A percentile compares a stretch with the other conserved stretches of the same genome.
phyloP scores from a whole-genome alignment of 2,113 vertebrate genomes.

The Probosciger aterrimus region DNA sequence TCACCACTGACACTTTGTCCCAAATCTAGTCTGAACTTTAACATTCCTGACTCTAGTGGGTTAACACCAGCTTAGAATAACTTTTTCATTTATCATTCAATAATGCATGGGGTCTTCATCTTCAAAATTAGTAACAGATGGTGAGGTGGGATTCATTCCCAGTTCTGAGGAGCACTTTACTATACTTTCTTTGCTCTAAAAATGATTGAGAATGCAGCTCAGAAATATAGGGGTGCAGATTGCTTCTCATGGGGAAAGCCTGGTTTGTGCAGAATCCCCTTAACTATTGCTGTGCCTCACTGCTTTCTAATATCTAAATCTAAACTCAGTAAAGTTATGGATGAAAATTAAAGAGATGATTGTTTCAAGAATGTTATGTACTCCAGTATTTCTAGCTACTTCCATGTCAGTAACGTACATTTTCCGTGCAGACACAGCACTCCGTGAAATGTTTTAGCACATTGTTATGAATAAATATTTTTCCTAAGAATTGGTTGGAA shows the following conservation, averaged over 20 bases:
- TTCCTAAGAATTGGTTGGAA: not conserved
- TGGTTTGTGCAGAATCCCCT: not conserved
- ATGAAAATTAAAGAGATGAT: not conserved
- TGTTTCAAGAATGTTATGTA: not conserved
- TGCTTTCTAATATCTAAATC: not conserved
- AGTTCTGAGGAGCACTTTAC: slow-evolving; percentile 59
- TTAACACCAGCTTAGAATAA: slow-evolving; percentile 47
- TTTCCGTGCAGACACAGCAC: not conserved
- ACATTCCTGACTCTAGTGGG: slow-evolving; percentile 13
- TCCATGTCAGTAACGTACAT: not conserved
- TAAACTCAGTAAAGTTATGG: not conserved
- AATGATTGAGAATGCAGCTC: slow-evolving; percentile 53
- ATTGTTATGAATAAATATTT: not conserved
- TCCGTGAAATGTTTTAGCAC: not conserved
- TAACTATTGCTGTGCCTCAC: slow-evolving; percentile 16
- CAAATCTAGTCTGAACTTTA: slow-evolving; percentile 4
- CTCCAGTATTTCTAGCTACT: not conserved
- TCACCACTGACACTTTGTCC: not conserved
- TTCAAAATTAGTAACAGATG: slow-evolving; percentile 74
- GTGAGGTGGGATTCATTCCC: slow-evolving; percentile 61
- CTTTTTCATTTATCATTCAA: slow-evolving; percentile 62
- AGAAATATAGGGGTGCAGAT: slow-evolving; percentile 57
- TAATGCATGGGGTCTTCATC: slow-evolving; percentile 57
- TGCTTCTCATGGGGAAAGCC: slow-evolving; percentile 31
- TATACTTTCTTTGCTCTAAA: slow-evolving; percentile 45